phyloP scores from a whole-genome alignment of 2,113 vertebrate genomes.

The Microtus richardsoni region DNA sequence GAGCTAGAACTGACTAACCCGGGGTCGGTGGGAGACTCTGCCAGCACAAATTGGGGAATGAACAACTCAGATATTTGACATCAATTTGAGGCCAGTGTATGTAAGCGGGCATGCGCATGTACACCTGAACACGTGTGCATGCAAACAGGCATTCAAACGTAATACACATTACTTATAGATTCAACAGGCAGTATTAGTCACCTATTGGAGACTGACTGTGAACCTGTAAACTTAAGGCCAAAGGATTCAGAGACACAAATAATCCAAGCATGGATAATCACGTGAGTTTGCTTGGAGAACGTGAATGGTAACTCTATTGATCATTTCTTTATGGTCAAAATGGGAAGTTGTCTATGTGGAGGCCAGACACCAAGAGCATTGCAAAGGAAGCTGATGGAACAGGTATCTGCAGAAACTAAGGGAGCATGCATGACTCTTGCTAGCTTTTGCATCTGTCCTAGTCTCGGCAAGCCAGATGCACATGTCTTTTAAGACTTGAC shows the following conservation, averaged over 20 bases:
- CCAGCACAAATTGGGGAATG: not conserved
- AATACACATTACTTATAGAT: not conserved
- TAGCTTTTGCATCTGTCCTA: not conserved
- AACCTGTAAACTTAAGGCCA: not conserved
- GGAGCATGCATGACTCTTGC: not conserved
- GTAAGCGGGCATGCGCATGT: not conserved
- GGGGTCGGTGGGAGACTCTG: not conserved
- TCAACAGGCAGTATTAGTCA: not conserved
- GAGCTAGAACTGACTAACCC: not conserved
- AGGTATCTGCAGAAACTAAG: not conserved
- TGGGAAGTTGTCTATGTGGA: not conserved
- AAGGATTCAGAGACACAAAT: not conserved
- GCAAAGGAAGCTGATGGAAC: not conserved
- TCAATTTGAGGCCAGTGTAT: not conserved
- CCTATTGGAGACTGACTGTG: not conserved
- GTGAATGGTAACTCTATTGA: not conserved
- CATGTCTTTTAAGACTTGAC: not conserved
- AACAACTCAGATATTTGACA: not conserved
- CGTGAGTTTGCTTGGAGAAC: not conserved
- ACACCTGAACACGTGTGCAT: not conserved
- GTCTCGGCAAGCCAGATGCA: not conserved
- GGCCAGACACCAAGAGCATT: not conserved
- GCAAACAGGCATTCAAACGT: not conserved
- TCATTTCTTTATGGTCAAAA: not conserved
- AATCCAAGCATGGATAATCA: not conserved